A percentile compares a stretch with the other conserved stretches of the same genome.
Evolutionary conservation across 2,888 invertebrate genomes (phyloP).

Genomic region (Luffia ferchaultella): DNA sequence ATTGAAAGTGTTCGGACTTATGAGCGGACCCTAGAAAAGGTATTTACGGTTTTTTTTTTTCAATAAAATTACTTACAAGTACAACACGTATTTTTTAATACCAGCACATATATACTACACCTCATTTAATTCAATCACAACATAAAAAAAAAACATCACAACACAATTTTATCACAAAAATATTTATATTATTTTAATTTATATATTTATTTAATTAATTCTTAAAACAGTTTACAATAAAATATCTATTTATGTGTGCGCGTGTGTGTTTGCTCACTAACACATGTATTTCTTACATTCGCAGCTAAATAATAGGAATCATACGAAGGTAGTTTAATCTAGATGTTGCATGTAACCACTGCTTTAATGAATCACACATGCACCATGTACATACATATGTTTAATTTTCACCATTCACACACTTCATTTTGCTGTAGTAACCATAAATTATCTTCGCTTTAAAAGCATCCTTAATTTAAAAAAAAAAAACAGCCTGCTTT

Average conservation of each 20-base stretch:
- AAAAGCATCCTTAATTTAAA: too few relatives aligned
- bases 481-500: too few relatives aligned
- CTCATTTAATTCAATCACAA: neutral
- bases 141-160: too few relatives aligned
- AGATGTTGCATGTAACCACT: neutral
- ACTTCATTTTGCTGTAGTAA: too few relatives aligned
- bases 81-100: neutral
- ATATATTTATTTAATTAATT: neutral
- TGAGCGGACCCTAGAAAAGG: slow-evolving; percentile 96
- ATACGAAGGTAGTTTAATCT: slow-evolving; percentile 56
- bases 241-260: neutral
- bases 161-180: too few relatives aligned
- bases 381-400: slow-evolving; percentile 1
- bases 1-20: slow-evolving; percentile 98
- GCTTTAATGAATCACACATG: slow-evolving; percentile 3
- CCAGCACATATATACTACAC: neutral
- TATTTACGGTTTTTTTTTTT: slow-evolving; percentile 34
- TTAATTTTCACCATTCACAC: slow-evolving; percentile 12
- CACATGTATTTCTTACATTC: slow-evolving; percentile 56
- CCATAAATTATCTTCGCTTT: too few relatives aligned
- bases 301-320: slow-evolving; percentile 70
- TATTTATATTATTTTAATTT: too few relatives aligned
- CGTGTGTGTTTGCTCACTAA: slow-evolving; percentile 29
- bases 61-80: neutral
- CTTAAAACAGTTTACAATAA: too few relatives aligned